Conservation (phyloP, 2,797 vertebrate species). For the Sebastolobus altivelis region DNA sequence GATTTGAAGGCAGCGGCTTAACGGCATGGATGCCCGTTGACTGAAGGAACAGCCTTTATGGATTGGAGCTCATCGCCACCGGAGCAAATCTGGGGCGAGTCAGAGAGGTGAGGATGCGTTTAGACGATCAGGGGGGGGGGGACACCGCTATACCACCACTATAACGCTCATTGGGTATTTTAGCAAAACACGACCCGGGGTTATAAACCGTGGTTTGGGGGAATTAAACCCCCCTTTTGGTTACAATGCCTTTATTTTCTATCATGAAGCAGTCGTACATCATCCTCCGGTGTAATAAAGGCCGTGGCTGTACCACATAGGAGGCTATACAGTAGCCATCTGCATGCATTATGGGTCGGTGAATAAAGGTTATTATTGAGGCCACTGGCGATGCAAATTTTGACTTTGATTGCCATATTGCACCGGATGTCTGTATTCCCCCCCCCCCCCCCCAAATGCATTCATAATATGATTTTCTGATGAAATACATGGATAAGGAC, state of each 20-base stretch:
- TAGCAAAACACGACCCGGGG: slow-evolving; percentile 5
- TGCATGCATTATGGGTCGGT: slow-evolving; percentile 34
- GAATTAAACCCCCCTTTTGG: not conserved
- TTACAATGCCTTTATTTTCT: not conserved
- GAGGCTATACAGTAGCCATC: slow-evolving; percentile 27
- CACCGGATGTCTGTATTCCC: not conserved
- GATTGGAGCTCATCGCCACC: slow-evolving; percentile 80
- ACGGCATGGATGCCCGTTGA: slow-evolving; percentile 66
- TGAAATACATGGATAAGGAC: not conserved
- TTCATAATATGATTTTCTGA: not conserved
- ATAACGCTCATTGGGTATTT: slow-evolving; percentile 11
- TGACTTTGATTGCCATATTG: slow-evolving; percentile 5
- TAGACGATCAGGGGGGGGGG: not conserved
- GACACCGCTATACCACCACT: slow-evolving; percentile 20
- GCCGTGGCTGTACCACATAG: slow-evolving; percentile 34
- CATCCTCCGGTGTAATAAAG: slow-evolving; percentile 21
- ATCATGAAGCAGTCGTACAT: not conserved
- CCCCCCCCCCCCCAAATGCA: not conserved
- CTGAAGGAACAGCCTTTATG: slow-evolving; percentile 76
- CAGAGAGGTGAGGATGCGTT: slow-evolving; percentile 72
- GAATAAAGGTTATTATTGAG: slow-evolving; percentile 10
- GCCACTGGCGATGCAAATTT: slow-evolving; percentile 3
- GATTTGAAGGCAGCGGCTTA: slow-evolving; percentile 48
- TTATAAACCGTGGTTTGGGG: not conserved
- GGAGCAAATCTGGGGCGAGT: slow-evolving; percentile 77